Percentiles rank a stretch among this genome's conserved stretches.
Evolutionary conservation across 2,113 vertebrate species (phyloP).

Genomic region (Mirza zaza): DNA sequence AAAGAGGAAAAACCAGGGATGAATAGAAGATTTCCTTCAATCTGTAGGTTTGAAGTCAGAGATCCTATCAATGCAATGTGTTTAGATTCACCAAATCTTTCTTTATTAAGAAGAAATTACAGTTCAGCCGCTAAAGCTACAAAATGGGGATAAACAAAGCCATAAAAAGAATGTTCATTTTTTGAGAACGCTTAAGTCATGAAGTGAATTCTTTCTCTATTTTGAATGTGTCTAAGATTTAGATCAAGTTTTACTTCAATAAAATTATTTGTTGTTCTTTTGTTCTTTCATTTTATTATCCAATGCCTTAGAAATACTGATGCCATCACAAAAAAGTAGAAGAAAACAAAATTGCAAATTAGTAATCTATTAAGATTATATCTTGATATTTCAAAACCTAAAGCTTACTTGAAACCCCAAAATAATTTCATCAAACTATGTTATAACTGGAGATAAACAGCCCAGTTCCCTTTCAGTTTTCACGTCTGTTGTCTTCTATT

Average conservation of each 20-base stretch:
- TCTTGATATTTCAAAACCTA: constrained; percentile 22
- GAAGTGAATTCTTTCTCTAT: background rate
- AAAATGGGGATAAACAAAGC: background rate
- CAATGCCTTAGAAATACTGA: background rate
- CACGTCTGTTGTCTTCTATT: constrained; percentile 38
- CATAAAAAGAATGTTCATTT: background rate
- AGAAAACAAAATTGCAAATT: background rate
- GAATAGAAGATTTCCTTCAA: background rate
- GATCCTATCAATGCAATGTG: background rate
- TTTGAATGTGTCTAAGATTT: background rate
- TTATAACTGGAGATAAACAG: constrained; percentile 22
- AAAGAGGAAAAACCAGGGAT: background rate
- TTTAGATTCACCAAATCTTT: background rate
- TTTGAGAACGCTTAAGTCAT: background rate
- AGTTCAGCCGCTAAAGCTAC: background rate
- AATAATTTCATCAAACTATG: constrained; percentile 49
- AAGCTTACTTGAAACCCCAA: constrained; percentile 41
- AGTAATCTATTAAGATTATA: background rate
- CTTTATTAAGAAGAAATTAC: background rate
- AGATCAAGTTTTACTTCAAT: background rate
- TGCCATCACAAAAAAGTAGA: background rate
- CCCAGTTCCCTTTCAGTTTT: constrained; percentile 3
- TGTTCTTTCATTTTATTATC: background rate
- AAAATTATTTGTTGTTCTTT: background rate
- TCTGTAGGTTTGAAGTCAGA: background rate